phyloP scores from a whole-genome alignment of 2,888 invertebrate species.

The Andrena chrysosceles region DNA sequence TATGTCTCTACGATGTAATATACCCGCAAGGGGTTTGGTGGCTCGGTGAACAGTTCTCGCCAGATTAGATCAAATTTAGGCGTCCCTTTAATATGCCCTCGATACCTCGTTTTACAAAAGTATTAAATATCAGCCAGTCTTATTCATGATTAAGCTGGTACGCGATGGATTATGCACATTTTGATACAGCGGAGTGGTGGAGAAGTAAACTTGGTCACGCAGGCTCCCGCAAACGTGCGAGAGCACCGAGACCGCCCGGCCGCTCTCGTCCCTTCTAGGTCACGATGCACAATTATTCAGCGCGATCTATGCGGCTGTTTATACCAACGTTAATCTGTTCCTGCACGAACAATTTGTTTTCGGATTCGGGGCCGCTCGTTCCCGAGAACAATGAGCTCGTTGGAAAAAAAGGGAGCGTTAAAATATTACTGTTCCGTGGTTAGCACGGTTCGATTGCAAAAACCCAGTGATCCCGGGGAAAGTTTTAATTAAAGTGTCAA shows the following conservation, averaged over 20 bases:
- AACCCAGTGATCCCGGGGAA: conserved; percentile 9
- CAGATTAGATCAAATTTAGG: too few species aligned
- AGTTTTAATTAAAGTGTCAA: conserved; percentile 37
- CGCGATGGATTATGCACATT: conserved; percentile 4
- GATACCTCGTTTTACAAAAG: background rate
- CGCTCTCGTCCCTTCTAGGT: conserved; percentile 29
- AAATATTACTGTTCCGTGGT: too few species aligned
- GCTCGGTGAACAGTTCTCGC: too few species aligned
- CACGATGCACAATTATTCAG: conserved; percentile 49
- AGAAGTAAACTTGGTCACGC: conserved; percentile 39
- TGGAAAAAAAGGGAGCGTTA: background rate
- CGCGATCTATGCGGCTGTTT: conserved; percentile 28
- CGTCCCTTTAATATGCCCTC: too few species aligned
- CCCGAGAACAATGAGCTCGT: background rate
- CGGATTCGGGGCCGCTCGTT: background rate
- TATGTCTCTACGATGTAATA: too few species aligned
- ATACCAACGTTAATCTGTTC: conserved; percentile 8
- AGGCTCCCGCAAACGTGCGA: conserved; percentile 12
- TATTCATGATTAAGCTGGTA: conserved; percentile 6
- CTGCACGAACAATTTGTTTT: conserved; percentile 5
- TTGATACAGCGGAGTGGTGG: background rate
- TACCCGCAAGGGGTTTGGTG: too few species aligned
- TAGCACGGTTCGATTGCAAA: background rate
- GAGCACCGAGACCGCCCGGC: background rate
- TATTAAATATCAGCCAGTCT: too few species aligned